Evolutionary conservation across 1,140 invertebrate species (phyloP), one percentile per base, ranked within the genome.

Genomic region (Amyelois transitella): DNA sequence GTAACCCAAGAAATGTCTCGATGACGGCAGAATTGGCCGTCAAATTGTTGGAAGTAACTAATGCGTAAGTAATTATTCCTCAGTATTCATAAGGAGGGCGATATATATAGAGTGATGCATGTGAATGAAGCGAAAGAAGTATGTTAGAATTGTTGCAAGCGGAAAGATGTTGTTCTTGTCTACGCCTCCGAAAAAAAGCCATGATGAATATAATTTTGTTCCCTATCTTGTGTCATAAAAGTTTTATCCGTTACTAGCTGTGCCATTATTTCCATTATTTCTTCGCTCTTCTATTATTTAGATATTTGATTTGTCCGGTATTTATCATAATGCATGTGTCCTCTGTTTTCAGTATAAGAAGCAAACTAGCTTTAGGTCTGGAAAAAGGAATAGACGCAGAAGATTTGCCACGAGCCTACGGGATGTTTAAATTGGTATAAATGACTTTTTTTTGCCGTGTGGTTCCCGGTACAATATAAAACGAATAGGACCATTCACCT

Each of bases 381-480:
- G 67, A 72, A 18, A 64, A 28, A 4, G 75, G 73, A 7, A 55
- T 58, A 19, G 43, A 51, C 20, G 62, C 55, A 0, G 38, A 28
- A 0, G 25, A 14, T 2, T 51, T 81, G 14, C 78, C 78, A 0
- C 69, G 58, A 38, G 78, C 58, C 1, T 81, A 74, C 22, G 74
- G 77, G 5, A 67, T 81, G 25, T 66, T 64, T 14, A 68, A 61
- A 69, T 24, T 81, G 69, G 77, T 78, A 70, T 14, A 38, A 38
- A 14, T 38, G n/a, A 38, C n/a, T n/a, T 38, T 38, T 1, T 14
- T 38, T 14, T 3, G 12, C n/a, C 32, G 32, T 2, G 32, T 24
- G 8, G 4, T 8, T 24, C 22, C n/a, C 22, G 22, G 22, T 24
- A 3, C 22, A 5, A 14, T 8, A 14, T 38, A n/a, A n/a, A n/a